Evolutionary conservation across 2,113 vertebrate genomes (phyloP), one percentile per base, ranked within the genome.

Genomic region (Vidua macroura): DNA sequence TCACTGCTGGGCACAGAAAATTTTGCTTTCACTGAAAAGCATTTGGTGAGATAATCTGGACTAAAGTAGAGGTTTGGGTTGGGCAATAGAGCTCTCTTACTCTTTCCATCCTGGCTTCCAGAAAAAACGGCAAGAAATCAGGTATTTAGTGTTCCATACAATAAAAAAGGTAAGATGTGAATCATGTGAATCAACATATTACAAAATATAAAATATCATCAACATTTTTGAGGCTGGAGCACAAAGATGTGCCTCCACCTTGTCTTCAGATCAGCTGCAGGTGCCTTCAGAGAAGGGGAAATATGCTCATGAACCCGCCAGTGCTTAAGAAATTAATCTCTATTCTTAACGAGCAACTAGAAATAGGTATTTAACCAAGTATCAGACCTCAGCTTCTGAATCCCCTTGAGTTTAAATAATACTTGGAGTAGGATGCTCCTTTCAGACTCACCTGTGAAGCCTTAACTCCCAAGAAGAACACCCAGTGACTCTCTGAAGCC

Each of bases 101-200:
- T 22, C 2, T 37, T 88, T 58, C 37, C 10, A 2, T 60, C 43
- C 37, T 31, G 10, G 20, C 78, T 72, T 63, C 56, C 10, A 52
- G 37, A 37, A 49, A 81, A 30, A 86, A 21, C 11, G 24, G 15
- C 14, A n/a, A 59, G 11, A 43, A 64, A 17, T 0, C 21, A 64
- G 56, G 11, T 16, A 37, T 52, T 82, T 60, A 83, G 7, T 16
- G 23, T 33, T 52, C n/a, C 31, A 52, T 37, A 11, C 12, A 81
- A 67, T 6, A 51, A 10, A 43, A 73, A 48, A 3, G 0, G 0
- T 37, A 75, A 60, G 17, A 68, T 13, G 53, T 2, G 2, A 69
- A 58, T 66, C 6, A 76, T 19, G 6, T 69, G 66, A 83, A 11
- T 46, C 44, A 63, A 28, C 10, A 16, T 5, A 28, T 30, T 28